Evolutionary conservation across 2,797 vertebrate species (phyloP).

Genomic region (Ciconia nigra): DNA sequence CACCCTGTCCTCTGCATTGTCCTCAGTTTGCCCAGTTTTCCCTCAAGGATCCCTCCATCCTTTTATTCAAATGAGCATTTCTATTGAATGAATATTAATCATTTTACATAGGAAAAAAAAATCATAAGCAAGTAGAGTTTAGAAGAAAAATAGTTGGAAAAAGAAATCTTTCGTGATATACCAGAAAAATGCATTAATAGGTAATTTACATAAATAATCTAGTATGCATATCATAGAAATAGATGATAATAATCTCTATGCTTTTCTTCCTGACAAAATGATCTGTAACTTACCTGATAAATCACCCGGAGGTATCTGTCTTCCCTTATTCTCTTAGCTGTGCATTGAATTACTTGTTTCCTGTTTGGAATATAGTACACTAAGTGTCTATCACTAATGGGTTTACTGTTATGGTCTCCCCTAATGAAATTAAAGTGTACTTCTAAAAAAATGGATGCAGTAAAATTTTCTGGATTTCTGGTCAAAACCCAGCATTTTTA

Average conservation of each 20-base stretch:
- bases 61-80: background rate
- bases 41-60: background rate
- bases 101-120: background rate
- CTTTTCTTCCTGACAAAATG: background rate
- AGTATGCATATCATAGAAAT: background rate
- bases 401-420: background rate
- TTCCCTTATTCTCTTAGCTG: constrained; percentile 12
- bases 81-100: background rate
- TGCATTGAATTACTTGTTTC: constrained; percentile 29
- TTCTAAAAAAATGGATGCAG: background rate
- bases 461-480: background rate
- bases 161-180: background rate
- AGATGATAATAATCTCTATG: background rate
- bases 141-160: background rate
- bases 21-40: background rate
- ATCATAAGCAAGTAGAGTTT: background rate
- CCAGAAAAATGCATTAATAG: background rate
- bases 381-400: background rate
- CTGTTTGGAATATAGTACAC: background rate
- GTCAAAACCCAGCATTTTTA: background rate
- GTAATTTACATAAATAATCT: background rate
- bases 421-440: background rate
- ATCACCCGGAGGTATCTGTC: background rate
- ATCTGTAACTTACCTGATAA: background rate
- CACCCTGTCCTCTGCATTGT: background rate